Evolutionary conservation across 2,797 vertebrate species (phyloP), one percentile per base, ranked within the genome.

Genomic region (Silurus aristotelis): DNA sequence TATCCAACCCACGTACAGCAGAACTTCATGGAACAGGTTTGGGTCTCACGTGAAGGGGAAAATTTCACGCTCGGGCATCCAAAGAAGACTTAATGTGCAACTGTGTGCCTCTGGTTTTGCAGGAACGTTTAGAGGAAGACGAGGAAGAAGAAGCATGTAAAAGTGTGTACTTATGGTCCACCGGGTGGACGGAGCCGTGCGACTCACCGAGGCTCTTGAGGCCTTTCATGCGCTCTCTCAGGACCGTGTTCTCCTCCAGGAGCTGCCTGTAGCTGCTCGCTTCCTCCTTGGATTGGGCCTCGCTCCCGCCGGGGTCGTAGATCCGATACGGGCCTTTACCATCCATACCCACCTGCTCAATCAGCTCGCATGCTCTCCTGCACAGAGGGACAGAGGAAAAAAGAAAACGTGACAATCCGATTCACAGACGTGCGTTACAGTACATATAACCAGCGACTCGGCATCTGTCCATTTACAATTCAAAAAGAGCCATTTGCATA

Each of bases 181-280:
- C 14, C 12, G n/a, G 9, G 8, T 10, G 7, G n/a, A 64, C 20
- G n/a, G 9, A 15, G 27, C 12, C 13, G 12, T 15, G 38, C 0
- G 43, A 91, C 93, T 79, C 95, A 99, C 98, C 98, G 83, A 99
- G 96, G 87, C 96, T 98, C 92, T 96, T 98, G 89, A 99, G 96
- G 83, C 97, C 97, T 91, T 98, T 98, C 97, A 99, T 99, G 90
- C 97, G 95, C 92, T 98, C 97, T 91, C 96, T 96, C 92, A 97
- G 94, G 80, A 96, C 95, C 84, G 93, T 90, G 91, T 98, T 98
- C 95, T 99, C 98, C 90, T 97, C 97, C 93, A 97, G 93, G 88
- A 99, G 96, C 91, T 96, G 96, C 91, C 97, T 96, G 92, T 96
- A 96, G 92, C 97, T 93, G 84, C 78, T 91, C 10, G 90, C 88